Evolutionary conservation across 2,888 invertebrate genomes (phyloP).

Genomic region (Callyntrura sp.): DNA sequence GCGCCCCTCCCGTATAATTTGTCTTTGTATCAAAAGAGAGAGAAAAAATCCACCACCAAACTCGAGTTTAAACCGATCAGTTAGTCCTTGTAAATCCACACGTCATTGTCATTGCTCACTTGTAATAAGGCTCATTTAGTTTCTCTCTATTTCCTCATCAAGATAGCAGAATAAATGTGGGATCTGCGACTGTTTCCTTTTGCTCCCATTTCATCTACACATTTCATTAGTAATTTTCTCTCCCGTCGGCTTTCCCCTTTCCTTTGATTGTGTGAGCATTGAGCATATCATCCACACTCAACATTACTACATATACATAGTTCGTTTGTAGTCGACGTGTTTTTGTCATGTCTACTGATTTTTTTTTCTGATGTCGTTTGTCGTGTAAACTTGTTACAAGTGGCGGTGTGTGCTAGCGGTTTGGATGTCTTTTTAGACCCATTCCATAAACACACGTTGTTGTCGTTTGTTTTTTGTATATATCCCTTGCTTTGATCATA

Average conservation of each 20-base stretch:
- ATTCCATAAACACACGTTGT: conserved; percentile 3
- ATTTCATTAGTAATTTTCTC: conserved; percentile 44
- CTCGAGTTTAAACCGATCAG: conserved; percentile 10
- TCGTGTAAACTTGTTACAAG: neutral
- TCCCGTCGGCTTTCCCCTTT: conserved; percentile 5
- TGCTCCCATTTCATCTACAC: neutral
- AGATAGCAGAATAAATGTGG: neutral
- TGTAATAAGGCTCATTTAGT: conserved; percentile 46
- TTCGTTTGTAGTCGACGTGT: neutral
- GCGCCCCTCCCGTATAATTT: neutral
- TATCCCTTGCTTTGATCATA: neutral
- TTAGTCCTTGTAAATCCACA: conserved; percentile 1
- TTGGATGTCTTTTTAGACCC: neutral
- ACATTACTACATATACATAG: too few relatives aligned
- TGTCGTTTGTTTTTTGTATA: neutral
- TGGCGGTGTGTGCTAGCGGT: neutral
- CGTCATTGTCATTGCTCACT: neutral
- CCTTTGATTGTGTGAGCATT: neutral
- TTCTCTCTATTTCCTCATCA: conserved; percentile 19
- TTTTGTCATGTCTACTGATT: neutral
- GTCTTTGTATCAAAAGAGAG: conserved; percentile 21
- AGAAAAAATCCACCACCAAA: neutral
- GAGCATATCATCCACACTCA: neutral
- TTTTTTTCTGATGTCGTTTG: neutral
- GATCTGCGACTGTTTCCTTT: conserved; percentile 3